Conservation (phyloP, 2,888 invertebrate species). For the Cepaea hortensis region DNA sequence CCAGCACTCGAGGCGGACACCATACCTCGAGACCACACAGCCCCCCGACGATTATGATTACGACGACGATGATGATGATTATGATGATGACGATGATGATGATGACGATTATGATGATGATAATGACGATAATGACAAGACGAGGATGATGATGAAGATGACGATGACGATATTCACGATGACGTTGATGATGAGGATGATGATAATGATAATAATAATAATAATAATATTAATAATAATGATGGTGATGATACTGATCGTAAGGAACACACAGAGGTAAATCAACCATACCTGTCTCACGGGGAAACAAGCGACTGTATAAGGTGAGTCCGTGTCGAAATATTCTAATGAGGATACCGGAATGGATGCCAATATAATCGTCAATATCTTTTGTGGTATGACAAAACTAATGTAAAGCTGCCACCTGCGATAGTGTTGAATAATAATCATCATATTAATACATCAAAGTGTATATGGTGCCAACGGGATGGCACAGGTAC, state of each 20-base stretch:
- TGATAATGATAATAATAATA: not conserved
- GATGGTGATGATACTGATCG: not conserved
- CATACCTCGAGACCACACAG: too few relatives aligned
- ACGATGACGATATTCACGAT: not conserved
- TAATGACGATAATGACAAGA: too few relatives aligned
- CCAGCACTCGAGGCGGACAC: too few relatives aligned
- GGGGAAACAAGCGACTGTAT: constrained; percentile 62
- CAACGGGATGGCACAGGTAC: too few relatives aligned
- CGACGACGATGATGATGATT: too few relatives aligned
- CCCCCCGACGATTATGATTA: too few relatives aligned
- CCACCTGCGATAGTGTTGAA: constrained; percentile 6
- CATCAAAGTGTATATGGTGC: too few relatives aligned
- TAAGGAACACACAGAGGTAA: not conserved
- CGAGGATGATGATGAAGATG: too few relatives aligned
- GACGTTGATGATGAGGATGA: not conserved
- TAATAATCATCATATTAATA: too few relatives aligned
- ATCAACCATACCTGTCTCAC: constrained; percentile 52
- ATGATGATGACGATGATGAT: too few relatives aligned
- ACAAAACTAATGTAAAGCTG: constrained; percentile 57
- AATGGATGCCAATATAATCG: constrained; percentile 57
- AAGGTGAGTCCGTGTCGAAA: constrained; percentile 53
- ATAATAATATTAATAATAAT: not conserved
- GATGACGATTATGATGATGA: too few relatives aligned
- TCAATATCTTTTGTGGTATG: constrained; percentile 61
- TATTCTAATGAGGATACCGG: constrained; percentile 60